Base-by-base conservation (phyloP, 2,888 invertebrate genomes). In the Tigriopus californicus region DNA sequence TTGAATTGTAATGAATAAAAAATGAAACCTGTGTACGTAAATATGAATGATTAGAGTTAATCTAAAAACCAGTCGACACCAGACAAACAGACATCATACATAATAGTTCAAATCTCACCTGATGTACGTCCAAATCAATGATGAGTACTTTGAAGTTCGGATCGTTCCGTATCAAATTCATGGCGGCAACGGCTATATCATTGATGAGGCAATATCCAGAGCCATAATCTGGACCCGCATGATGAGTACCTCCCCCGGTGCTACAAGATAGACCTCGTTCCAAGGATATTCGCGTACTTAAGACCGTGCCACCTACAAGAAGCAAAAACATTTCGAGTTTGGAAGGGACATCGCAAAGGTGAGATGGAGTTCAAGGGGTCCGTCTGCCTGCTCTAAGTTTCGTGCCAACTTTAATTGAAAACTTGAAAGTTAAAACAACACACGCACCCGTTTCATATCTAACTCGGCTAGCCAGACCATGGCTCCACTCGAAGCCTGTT, bases 51-150 rank as follows among this genome's bases (percentile, higher is more conserved):
- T n/a, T n/a, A n/a, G n/a, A n/a, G n/a, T n/a, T n/a, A n/a, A n/a
- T n/a, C n/a, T n/a, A n/a, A n/a, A n/a, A n/a, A n/a, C n/a, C n/a
- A n/a, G n/a, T n/a, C n/a, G n/a, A n/a, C n/a, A n/a, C n/a, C n/a
- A n/a, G n/a, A n/a, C n/a, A n/a, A n/a, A n/a, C n/a, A n/a, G n/a
- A n/a, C n/a, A n/a, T n/a, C n/a, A n/a, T n/a, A n/a, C n/a, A n/a
- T n/a, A n/a, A n/a, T n/a, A n/a, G n/a, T n/a, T n/a, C 33, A 33
- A 33, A 8, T 33, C 33, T 33, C 8, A 33, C 33, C 33, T 69
- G 69, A 61, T 69, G 69, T 6, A 69, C 69, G 64, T 69, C 69
- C 55, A 69, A 62, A 60, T 69, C 69, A 12, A 69, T 66, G 49
- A 69, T 66, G 1, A 69, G 65, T 8, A 69, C 66, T 58, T 63